Evolutionary conservation across 2,797 vertebrate genomes (phyloP), one percentile per base, ranked within the genome.

Genomic region (Ispidina picta): DNA sequence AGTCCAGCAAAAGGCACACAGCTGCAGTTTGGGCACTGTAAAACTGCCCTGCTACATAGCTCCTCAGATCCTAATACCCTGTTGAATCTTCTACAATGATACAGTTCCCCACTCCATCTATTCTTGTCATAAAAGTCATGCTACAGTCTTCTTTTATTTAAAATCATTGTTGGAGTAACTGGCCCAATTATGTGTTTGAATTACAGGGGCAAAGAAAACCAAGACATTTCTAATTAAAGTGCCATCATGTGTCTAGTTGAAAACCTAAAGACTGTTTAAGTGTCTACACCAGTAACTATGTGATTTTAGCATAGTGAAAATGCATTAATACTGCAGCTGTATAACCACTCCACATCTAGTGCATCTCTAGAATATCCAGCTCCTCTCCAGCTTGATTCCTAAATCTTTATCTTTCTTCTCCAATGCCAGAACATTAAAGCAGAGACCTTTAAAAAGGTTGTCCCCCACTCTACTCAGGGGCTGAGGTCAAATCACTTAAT

Each of bases 301-400:
- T 43, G 15, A 31, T 51, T 73, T 69, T 44, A 65, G 19, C 15
- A 10, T 49, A 26, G 16, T 5, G 3, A 10, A 54, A 64, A 54
- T 12, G 2, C 3, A 7, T 58, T 29, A 68, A 41, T 44, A 29
- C 9, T 21, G 25, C 15, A 44, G 28, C 31, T 49, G 5, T 8
- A 26, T 31, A 65, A 46, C 10, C 35, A n/a, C 28, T 29, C 21
- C 29, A 15, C 0, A 5, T 8, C 23, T 31, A 39, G 9, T 17
- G 11, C 14, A 8, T 6, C 16, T 8, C 33, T 39, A 44, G 46
- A 60, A 85, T 12, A 3, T 1, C 5, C 35, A 46, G 0, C 28
- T 66, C 10, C 9, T 70, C 20, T 44, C 25, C 21, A 28, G 5
- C 16, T 21, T n/a, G 4, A 62, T 72, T 74, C 6, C 22, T 43